Evolutionary conservation across 2,797 vertebrate species (phyloP).

Genomic region (Anniella stebbinsi): DNA sequence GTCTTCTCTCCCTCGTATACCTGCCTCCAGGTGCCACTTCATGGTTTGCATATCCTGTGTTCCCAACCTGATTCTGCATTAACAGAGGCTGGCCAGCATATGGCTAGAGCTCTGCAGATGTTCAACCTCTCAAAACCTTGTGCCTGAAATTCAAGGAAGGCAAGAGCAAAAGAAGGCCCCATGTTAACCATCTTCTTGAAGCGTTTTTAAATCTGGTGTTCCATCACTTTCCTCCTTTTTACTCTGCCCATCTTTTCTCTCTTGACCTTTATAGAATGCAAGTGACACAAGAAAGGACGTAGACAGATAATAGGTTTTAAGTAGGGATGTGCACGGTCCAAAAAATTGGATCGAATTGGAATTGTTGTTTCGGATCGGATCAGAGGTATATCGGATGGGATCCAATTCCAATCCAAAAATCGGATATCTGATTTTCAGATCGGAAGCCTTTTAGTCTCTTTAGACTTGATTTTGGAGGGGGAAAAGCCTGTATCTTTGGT

Average conservation of each 20-base stretch:
- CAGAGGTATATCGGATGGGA: too few species aligned
- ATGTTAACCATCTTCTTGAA: conserved; percentile 10
- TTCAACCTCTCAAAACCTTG: neutral
- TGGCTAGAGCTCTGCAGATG: conserved; percentile 17
- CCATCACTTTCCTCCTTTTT: neutral
- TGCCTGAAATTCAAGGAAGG: conserved; percentile 19
- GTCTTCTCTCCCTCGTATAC: neutral
- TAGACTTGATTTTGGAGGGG: too few species aligned
- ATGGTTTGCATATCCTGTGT: neutral
- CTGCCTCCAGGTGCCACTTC: neutral
- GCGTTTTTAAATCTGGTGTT: conserved; percentile 2
- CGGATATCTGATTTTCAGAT: too few species aligned
- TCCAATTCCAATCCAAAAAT: too few species aligned
- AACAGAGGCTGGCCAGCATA: conserved; percentile 4
- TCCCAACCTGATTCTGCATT: neutral
- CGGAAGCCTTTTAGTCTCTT: too few species aligned
- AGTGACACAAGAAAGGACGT: neutral
- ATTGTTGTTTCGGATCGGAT: too few species aligned
- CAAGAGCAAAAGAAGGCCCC: neutral
- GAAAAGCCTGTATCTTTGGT: too few species aligned
- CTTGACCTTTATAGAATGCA: neutral
- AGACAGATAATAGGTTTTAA: neutral
- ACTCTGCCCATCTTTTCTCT: neutral
- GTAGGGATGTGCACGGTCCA: too few species aligned
- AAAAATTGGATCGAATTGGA: too few species aligned